Percentiles rank a stretch among this genome's conserved stretches.
phyloP scores from a whole-genome alignment of 2,888 invertebrate species.

The Eristalis pertinax region DNA sequence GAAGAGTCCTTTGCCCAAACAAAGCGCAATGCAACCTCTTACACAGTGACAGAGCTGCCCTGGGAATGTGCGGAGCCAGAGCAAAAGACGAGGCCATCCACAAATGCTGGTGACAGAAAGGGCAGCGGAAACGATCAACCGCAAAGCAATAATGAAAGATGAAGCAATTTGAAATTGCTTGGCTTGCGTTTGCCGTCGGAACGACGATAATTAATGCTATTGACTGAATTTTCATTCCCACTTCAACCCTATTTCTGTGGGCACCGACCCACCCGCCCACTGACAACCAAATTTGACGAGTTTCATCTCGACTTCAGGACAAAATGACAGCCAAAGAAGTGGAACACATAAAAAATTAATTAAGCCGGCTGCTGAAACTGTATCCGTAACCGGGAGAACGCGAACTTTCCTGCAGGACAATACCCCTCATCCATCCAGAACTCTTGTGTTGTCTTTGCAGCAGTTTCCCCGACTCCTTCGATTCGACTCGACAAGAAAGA shows the following conservation, averaged over 20 bases:
- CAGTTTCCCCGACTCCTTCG: neutral
- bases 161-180: conserved; percentile 71
- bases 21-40: conserved; percentile 12
- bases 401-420: conserved; percentile 26
- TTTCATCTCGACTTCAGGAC: conserved; percentile 17
- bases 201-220: conserved; percentile 67
- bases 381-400: conserved; percentile 26
- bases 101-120: conserved; percentile 10
- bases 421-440: neutral
- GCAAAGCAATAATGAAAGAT: conserved; percentile 67
- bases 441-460: neutral
- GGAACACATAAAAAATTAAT: neutral
- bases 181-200: conserved; percentile 63
- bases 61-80: neutral
- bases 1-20: conserved; percentile 6
- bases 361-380: neutral
- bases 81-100: neutral
- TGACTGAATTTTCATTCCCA: conserved; percentile 55
- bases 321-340: neutral
- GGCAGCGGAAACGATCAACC: conserved; percentile 58
- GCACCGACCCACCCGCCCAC: no score
- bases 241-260: neutral
- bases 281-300: conserved; percentile 25
- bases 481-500: neutral
- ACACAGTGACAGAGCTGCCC: neutral